Evolutionary conservation across 2,113 vertebrate species (phyloP).

Genomic region (Vombatus ursinus): DNA sequence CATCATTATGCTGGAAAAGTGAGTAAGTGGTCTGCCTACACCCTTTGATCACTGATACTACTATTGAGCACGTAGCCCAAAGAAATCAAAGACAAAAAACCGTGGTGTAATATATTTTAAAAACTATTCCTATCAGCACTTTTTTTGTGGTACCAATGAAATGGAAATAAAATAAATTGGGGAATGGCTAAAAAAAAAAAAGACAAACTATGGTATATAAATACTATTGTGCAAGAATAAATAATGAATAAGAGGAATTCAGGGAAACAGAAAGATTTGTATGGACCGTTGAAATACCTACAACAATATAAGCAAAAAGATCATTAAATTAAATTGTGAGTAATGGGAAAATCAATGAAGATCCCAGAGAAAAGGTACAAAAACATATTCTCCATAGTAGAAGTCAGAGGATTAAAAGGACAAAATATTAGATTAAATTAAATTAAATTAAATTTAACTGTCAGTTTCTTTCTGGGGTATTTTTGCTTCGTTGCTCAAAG

Average conservation of each 20-base stretch:
- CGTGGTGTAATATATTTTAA: not conserved
- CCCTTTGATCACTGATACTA: not conserved
- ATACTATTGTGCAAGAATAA: not conserved
- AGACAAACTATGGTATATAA: not conserved
- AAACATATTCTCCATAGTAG: not conserved
- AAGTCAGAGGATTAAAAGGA: not conserved
- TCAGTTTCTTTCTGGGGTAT: not conserved
- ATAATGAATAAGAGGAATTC: not conserved
- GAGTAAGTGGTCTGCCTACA: not conserved
- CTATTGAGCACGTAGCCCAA: not conserved
- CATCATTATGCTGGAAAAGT: not conserved
- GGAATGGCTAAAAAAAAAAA: not conserved
- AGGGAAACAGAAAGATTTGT: not conserved
- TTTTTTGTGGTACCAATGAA: not conserved
- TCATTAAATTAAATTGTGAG: not conserved
- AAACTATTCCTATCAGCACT: not conserved
- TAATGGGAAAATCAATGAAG: not conserved
- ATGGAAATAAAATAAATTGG: not conserved
- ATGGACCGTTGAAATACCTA: not conserved
- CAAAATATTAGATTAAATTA: not conserved
- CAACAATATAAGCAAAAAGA: not conserved
- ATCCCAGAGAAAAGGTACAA: not conserved
- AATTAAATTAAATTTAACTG: too few relatives aligned
- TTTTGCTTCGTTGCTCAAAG: not conserved
- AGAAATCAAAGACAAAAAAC: not conserved